Conservation (phyloP, 2,888 invertebrate species). For the Meganola albula region DNA sequence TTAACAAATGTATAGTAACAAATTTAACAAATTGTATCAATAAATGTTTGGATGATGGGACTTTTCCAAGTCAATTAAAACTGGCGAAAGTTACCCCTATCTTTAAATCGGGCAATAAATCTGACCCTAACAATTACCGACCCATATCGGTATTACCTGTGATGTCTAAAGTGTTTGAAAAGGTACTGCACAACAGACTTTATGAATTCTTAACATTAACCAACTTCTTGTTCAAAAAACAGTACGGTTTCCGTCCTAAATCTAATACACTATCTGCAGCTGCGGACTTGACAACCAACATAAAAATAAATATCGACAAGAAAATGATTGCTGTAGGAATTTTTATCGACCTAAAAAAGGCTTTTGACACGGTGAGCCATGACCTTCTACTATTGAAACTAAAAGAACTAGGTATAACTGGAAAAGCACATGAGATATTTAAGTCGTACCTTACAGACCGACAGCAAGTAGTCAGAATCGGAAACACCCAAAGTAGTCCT, state of each 20-base stretch:
- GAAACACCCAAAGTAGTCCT: neutral
- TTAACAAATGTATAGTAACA: slow-evolving; percentile 1
- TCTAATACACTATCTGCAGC: slow-evolving; percentile 11
- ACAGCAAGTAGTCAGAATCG: slow-evolving; percentile 7
- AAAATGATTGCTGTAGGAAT: slow-evolving; percentile 9
- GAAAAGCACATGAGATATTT: slow-evolving; percentile 4
- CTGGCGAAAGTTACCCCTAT: slow-evolving; percentile 10
- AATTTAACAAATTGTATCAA: slow-evolving; percentile 2
- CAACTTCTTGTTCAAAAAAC: slow-evolving; percentile 5
- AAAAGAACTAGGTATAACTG: slow-evolving; percentile 2
- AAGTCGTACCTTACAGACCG: slow-evolving; percentile 6
- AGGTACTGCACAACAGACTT: slow-evolving; percentile 5
- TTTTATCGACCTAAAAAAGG: slow-evolving; percentile 11
- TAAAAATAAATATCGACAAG: slow-evolving; percentile 9
- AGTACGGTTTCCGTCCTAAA: slow-evolving; percentile 11
- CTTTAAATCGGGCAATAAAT: slow-evolving; percentile 8
- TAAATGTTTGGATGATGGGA: slow-evolving; percentile 2
- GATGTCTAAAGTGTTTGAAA: slow-evolving; percentile 13
- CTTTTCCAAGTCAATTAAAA: slow-evolving; percentile 4
- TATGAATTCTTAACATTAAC: neutral
- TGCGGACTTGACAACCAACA: slow-evolving; percentile 5
- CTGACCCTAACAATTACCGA: slow-evolving; percentile 10
- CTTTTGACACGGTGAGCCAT: slow-evolving; percentile 10
- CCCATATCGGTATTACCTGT: slow-evolving; percentile 6
- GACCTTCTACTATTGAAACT: slow-evolving; percentile 4